Percentiles rank a stretch among this genome's conserved stretches.
Conservation (phyloP, 64 coral and sea anemone genomes). For the Pocillopora damicornis region DNA sequence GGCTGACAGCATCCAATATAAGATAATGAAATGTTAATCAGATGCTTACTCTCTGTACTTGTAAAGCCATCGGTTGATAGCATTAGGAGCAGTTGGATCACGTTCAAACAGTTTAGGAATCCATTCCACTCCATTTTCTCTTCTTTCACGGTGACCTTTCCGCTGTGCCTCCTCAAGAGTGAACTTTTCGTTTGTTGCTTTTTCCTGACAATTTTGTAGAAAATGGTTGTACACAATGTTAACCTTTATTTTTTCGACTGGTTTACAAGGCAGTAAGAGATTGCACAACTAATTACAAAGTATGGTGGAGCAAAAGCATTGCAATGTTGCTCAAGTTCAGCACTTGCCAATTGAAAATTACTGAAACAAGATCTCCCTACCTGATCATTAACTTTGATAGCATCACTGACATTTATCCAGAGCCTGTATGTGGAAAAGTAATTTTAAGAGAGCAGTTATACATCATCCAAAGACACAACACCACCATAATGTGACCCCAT, state of each 20-base stretch:
- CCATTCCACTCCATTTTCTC: slow-evolving; percentile 82
- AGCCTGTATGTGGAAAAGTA: slow-evolving; percentile 40
- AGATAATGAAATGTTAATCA: background rate
- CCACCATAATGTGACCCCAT: too few relatives aligned
- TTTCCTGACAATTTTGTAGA: slow-evolving; percentile 56
- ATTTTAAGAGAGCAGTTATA: background rate
- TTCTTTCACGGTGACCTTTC: slow-evolving; percentile 77
- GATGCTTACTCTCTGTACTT: slow-evolving; percentile 88
- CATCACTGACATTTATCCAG: slow-evolving; percentile 88
- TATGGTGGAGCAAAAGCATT: too few relatives aligned
- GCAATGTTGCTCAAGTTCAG: too few relatives aligned
- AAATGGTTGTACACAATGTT: background rate
- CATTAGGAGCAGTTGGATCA: slow-evolving; percentile 79
- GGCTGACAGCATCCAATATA: too few relatives aligned
- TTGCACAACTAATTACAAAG: too few relatives aligned
- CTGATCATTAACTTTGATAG: slow-evolving; percentile 87
- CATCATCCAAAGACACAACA: too few relatives aligned
- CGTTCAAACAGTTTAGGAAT: slow-evolving; percentile 83
- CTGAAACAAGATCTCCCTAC: slow-evolving; percentile 25
- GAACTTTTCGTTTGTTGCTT: slow-evolving; percentile 92
- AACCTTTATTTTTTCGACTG: background rate
- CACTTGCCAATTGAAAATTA: background rate
- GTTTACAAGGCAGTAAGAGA: background rate
- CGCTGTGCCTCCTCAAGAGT: slow-evolving; percentile 83
- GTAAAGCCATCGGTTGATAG: slow-evolving; percentile 90